Evolutionary conservation across 64 coral and sea anemone species (phyloP).

Genomic region (Acropora yongei): DNA sequence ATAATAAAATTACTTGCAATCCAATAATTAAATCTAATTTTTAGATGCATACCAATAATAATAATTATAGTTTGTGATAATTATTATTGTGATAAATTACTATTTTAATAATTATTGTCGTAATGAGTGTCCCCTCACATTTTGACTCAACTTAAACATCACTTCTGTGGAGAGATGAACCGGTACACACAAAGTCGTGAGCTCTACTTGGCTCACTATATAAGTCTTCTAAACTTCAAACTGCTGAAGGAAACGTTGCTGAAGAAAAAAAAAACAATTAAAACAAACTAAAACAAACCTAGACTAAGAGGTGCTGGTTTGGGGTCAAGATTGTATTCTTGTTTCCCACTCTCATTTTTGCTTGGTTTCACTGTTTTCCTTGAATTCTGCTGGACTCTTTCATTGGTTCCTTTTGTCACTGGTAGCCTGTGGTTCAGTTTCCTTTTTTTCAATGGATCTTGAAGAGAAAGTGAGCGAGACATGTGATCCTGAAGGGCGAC

Average conservation of each 20-base stretch:
- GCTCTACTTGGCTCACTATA: too few relatives aligned
- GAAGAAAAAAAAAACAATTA: not conserved
- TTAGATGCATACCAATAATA: too few relatives aligned
- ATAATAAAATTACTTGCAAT: too few relatives aligned
- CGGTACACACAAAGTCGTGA: too few relatives aligned
- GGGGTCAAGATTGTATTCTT: constrained; percentile 93
- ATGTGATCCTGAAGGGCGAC: constrained; percentile 97
- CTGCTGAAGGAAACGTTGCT: not conserved
- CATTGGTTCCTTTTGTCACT: constrained; percentile 50
- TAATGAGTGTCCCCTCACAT: too few relatives aligned
- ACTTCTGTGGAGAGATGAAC: too few relatives aligned
- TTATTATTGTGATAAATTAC: too few relatives aligned
- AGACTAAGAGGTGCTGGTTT: constrained; percentile 83
- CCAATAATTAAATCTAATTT: too few relatives aligned
- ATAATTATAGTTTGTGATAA: too few relatives aligned
- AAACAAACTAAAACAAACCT: constrained; percentile 23
- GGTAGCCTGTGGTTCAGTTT: constrained; percentile 85
- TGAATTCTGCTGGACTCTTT: not conserved
- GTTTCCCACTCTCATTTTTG: constrained; percentile 41
- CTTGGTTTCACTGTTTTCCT: not conserved
- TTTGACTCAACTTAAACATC: too few relatives aligned
- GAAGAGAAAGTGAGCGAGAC: constrained; percentile 80
- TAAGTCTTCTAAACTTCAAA: too few relatives aligned
- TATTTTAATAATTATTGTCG: too few relatives aligned
- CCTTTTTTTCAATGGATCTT: constrained; percentile 91